phyloP scores from a whole-genome alignment of 2,888 invertebrate genomes.

The Sipha maydis region DNA sequence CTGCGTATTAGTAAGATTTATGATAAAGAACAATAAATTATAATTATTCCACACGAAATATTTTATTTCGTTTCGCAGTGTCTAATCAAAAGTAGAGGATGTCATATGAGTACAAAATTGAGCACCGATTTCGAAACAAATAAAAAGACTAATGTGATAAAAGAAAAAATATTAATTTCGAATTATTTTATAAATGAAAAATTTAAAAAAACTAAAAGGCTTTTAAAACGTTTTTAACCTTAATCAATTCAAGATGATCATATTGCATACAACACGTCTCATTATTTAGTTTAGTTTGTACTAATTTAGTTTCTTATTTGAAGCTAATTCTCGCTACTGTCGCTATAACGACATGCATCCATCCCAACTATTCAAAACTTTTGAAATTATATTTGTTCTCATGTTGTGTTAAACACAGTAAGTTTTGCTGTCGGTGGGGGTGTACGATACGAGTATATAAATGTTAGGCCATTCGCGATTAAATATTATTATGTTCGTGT shows the following conservation, averaged over 20 bases:
- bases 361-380: not conserved
- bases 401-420: not conserved
- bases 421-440: not conserved
- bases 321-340: not conserved
- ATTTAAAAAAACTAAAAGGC: no score
- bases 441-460: not conserved
- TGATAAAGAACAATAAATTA: not conserved
- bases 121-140: no score
- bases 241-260: no score
- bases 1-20: not conserved
- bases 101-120: no score
- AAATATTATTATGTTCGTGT: not conserved
- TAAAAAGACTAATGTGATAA: no score
- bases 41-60: no score
- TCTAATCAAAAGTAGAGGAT: no score
- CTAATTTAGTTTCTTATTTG: not conserved
- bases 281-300: not conserved
- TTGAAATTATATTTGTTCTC: not conserved
- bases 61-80: no score
- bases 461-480: not conserved
- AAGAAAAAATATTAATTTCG: no score
- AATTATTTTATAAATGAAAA: no score
- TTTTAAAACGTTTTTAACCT: not conserved
- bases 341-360: not conserved
- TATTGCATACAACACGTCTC: not conserved